Percentiles rank a stretch among this genome's conserved stretches.
These are phyloP conservation scores for Botia almorhae DNA, from an alignment of 2,797 vertebrate genomes.

Conservation along the genomic window DNA sequence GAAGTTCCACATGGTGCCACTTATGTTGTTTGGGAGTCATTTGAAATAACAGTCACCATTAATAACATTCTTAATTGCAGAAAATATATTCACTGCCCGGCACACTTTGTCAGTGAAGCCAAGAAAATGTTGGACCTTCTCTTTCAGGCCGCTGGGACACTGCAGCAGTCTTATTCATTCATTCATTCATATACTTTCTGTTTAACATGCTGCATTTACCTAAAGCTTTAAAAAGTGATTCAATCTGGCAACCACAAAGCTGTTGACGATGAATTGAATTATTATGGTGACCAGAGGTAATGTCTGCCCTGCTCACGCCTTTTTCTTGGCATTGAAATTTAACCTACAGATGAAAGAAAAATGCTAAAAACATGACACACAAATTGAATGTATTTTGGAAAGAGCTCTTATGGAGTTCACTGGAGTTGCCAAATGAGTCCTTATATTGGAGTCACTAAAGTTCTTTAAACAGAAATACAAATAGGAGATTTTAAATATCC, in stretches of 20 bases:
- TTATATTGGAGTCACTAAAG: constrained; percentile 75
- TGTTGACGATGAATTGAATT: constrained; percentile 70
- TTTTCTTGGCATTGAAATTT: constrained; percentile 79
- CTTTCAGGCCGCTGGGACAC: constrained; percentile 11
- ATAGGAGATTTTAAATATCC: constrained; percentile 62
- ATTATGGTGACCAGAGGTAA: constrained; percentile 74
- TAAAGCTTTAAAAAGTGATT: constrained; percentile 62
- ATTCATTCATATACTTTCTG: neutral
- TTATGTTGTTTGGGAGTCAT: constrained; percentile 76
- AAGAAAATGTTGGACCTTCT: constrained; percentile 52
- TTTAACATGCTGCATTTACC: constrained; percentile 52
- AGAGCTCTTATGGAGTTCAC: constrained; percentile 69
- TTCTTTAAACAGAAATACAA: constrained; percentile 67
- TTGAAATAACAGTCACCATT: constrained; percentile 78
- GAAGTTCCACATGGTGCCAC: constrained; percentile 71
- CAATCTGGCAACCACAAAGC: constrained; percentile 69
- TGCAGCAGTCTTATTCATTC: constrained; percentile 14
- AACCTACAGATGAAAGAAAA: constrained; percentile 74
- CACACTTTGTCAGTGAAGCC: constrained; percentile 68
- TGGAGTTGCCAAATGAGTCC: constrained; percentile 75
- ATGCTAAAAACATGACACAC: constrained; percentile 69
- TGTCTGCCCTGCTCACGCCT: constrained; percentile 75
- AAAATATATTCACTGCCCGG: constrained; percentile 70
- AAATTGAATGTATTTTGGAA: constrained; percentile 64
- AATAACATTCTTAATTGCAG: constrained; percentile 76